Evolutionary conservation across 1,140 invertebrate genomes (phyloP).

Genomic region (Oryctes rhinoceros): DNA sequence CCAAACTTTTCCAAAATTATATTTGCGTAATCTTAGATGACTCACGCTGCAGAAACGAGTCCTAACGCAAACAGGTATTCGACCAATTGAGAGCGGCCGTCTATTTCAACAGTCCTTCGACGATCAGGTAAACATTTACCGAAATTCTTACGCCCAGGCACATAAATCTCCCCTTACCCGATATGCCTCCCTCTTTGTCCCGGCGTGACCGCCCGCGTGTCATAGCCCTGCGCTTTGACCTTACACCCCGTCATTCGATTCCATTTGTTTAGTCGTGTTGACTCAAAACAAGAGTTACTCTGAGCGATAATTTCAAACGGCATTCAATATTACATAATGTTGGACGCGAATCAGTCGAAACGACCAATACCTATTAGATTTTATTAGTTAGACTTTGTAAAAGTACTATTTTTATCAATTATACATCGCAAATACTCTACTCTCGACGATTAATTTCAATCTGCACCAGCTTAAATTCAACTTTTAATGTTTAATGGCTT

Average conservation of each 20-base stretch:
- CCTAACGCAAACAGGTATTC: slow-evolving; percentile 5
- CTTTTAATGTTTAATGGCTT: too few relatives aligned
- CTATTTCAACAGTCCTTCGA: slow-evolving; percentile 18
- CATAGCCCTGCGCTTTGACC: not conserved
- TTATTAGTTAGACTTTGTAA: too few relatives aligned
- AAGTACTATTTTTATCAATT: too few relatives aligned
- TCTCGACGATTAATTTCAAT: too few relatives aligned
- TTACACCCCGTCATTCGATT: not conserved
- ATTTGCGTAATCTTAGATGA: too few relatives aligned
- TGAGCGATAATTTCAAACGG: not conserved
- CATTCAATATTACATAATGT: not conserved
- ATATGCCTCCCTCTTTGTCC: not conserved
- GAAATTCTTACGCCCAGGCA: slow-evolving; percentile 12
- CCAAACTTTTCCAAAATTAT: too few relatives aligned
- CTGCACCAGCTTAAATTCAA: too few relatives aligned
- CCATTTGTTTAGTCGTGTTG: slow-evolving; percentile 16
- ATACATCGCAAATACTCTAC: too few relatives aligned
- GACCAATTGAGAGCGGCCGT: not conserved
- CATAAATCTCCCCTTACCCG: slow-evolving; percentile 13
- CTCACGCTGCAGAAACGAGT: not conserved
- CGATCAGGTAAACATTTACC: slow-evolving; percentile 28
- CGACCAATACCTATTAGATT: too few relatives aligned
- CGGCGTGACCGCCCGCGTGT: not conserved
- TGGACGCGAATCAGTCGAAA: not conserved
- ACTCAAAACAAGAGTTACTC: not conserved